Evolutionary conservation across 2,797 vertebrate genomes (phyloP), one percentile per base, ranked within the genome.

Genomic region (Oryzias dopingdopingensis): DNA sequence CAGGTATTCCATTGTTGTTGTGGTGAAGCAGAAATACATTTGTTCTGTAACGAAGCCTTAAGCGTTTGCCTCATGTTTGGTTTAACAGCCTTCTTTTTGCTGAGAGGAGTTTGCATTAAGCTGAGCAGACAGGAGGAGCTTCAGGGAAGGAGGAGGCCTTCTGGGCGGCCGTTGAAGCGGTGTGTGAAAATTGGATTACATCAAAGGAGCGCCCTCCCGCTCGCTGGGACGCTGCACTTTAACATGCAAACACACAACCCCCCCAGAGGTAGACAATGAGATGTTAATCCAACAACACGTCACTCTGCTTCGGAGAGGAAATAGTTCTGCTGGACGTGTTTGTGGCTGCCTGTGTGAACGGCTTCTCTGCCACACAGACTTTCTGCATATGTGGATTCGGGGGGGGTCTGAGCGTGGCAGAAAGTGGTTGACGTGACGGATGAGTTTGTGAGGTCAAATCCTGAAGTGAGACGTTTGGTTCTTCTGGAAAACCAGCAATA

Each of bases 181-280:
- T 57, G 70, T 49, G 70, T 69, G 85, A 86, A 84, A 90, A 90
- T 88, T 74, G 85, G 87, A 90, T 90, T 90, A 88, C 87, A 86
- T 80, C 60, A 72, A 83, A 80, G 57, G 13, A 64, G 56, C 52
- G 72, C 73, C 80, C 81, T 6, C 73, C 54, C 56, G 64, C 85
- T 77, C 4, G 64, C 70, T 82, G 81, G 61, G 79, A 80, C 81
- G 84, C 84, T 80, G 74, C 56, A 48, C 75, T 74, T 62, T 26
- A 22, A 72, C 70, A 67, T 44, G 52, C 49, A 71, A 65, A 81
- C 42, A 16, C 71, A 64, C 48, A 61, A 16, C 4, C 41, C 43
- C 55, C 64, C 56, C 62, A 74, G 59, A 57, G 56, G 48, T 49
- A 0, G 50, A 62, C 82, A 86, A 88, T 88, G 79, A 85, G 67